A percentile compares a stretch with the other conserved stretches of the same genome.
Evolutionary conservation across 1,140 invertebrate species (phyloP).

Genomic region (Psilanteris sp.): DNA sequence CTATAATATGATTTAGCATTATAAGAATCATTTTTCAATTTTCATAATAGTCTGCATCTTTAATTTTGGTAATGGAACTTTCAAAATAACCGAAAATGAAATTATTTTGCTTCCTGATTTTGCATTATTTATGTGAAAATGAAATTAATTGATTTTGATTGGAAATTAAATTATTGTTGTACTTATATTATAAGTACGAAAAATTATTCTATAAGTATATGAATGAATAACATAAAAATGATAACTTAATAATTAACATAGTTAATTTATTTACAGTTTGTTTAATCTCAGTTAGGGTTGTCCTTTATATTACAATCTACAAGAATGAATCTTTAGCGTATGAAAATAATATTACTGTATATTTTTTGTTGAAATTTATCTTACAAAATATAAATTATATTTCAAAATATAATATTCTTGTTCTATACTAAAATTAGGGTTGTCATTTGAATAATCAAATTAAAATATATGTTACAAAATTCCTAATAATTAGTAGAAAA

Average conservation of each 20-base stretch:
- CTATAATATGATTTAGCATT: constrained; percentile 49
- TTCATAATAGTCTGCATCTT: constrained; percentile 51
- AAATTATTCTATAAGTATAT: constrained; percentile 9
- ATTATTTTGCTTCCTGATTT: constrained; percentile 46
- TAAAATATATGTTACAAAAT: constrained; percentile 23
- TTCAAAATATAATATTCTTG: constrained; percentile 15
- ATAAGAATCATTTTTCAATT: constrained; percentile 35
- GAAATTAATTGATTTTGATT: constrained; percentile 46
- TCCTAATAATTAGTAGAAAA: constrained; percentile 22
- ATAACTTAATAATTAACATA: too few species aligned
- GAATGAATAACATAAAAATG: constrained; percentile 6
- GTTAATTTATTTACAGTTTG: too few species aligned
- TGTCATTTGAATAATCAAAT: constrained; percentile 48
- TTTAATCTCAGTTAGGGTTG: constrained; percentile 52
- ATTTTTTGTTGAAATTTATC: too few species aligned
- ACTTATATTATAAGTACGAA: constrained; percentile 33
- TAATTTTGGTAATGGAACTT: constrained; percentile 59
- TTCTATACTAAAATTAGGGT: constrained; percentile 57
- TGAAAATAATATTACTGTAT: constrained; percentile 62
- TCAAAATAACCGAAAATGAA: constrained; percentile 30
- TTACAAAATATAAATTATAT: not conserved
- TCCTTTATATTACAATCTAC: constrained; percentile 13
- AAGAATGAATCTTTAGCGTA: too few species aligned
- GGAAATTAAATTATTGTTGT: constrained; percentile 36
- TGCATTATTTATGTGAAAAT: constrained; percentile 24